Evolutionary conservation across 2,113 vertebrate species (phyloP), one percentile per base, ranked within the genome.

Genomic region (Bambusicola thoracicus): DNA sequence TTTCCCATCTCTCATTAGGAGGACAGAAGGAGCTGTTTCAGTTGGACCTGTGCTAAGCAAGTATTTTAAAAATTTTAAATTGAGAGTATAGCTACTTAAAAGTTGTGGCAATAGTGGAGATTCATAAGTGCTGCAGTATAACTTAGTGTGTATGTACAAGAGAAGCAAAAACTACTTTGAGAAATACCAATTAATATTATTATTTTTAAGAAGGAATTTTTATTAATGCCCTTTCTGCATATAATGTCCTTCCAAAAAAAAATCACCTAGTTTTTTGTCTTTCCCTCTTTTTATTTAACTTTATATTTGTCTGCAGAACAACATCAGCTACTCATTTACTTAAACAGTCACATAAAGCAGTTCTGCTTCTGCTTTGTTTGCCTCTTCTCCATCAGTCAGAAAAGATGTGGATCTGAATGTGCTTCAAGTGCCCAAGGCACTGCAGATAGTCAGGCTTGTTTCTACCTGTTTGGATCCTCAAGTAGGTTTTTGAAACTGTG

Each of bases 361-460:
- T 40, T 82, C 32, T 65, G 13, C 14, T 69, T 11, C 68, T 49
- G 9, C 6, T 34, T 90, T 63, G 20, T 79, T 25, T 12, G 4
- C 5, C 13, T 59, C 15, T 58, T 74, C 17, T 66, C 30, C 34
- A 63, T 13, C 14, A 79, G 21, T 0, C 81, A 29, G 11, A 63
- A 8, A 41, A 85, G 16, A 49, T 9, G 4, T 38, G 38, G 18
- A 34, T 67, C 46, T 70, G 16, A 7, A 46, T 8, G 34, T 13
- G 6, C 24, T 32, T 49, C 8, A 46, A 38, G n/a, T 18, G 7
- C 0, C 0, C 13, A 17, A 43, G 48, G 12, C 0, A 0, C 10
- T 43, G 11, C 21, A 80, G 27, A 61, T 44, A 20, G 32, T 5
- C 18, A 79, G 4, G 4, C 4, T 46, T 6, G 21, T 70, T 81